Percentiles rank a stretch among this genome's conserved stretches.
phyloP scores from a whole-genome alignment of 2,888 invertebrate genomes.

The Athalia circularis region DNA sequence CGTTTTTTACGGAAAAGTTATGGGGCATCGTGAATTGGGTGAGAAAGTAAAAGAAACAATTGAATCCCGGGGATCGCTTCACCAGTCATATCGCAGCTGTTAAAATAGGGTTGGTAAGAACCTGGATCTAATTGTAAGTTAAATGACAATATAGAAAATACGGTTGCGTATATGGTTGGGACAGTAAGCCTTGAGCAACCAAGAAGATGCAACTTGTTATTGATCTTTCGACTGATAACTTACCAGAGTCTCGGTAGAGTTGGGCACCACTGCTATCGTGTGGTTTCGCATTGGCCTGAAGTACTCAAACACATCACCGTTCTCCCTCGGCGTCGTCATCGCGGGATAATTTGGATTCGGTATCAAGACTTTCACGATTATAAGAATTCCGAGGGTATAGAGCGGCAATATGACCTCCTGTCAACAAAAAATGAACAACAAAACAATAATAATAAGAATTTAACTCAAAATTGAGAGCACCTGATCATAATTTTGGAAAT shows the following conservation, averaged over 20 bases:
- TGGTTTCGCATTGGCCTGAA: constrained; percentile 78
- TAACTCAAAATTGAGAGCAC: not conserved
- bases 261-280: constrained; percentile 83
- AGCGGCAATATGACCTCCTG: constrained; percentile 88
- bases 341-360: constrained; percentile 87
- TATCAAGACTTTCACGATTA: constrained; percentile 83
- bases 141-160: too few relatives aligned
- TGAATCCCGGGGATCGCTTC: too few relatives aligned
- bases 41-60: too few relatives aligned
- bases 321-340: constrained; percentile 79
- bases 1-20: not conserved
- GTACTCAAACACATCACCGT: constrained; percentile 76
- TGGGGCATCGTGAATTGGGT: too few relatives aligned
- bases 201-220: constrained; percentile 39
- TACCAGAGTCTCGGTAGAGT: constrained; percentile 77
- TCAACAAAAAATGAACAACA: constrained; percentile 54
- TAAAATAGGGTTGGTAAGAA: too few relatives aligned
- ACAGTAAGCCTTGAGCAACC: constrained; percentile 11
- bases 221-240: constrained; percentile 52
- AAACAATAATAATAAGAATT: not conserved
- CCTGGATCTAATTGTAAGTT: too few relatives aligned
- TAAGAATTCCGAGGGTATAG: constrained; percentile 84
- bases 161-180: constrained; percentile 69
- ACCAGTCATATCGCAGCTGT: too few relatives aligned
- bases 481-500: too few relatives aligned